phyloP scores from a whole-genome alignment of 2,113 vertebrate species.

The Vulpes ferrilata region DNA sequence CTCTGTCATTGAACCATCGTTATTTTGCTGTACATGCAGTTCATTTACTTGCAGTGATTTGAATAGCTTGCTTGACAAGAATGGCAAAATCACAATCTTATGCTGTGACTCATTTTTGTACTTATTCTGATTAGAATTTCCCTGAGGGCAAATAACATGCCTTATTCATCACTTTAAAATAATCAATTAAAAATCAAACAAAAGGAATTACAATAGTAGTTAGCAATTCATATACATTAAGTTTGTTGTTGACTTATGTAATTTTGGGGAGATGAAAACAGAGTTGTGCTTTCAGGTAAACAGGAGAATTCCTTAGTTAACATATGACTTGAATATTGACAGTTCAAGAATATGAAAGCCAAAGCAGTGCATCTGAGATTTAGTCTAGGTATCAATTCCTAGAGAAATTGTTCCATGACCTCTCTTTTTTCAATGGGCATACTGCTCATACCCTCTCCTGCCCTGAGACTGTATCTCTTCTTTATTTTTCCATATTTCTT shows the following conservation, averaged over 20 bases:
- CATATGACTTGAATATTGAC: background rate
- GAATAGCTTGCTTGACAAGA: conserved; percentile 25
- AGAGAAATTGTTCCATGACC: background rate
- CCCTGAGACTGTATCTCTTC: background rate
- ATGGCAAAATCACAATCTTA: background rate
- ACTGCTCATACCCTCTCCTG: background rate
- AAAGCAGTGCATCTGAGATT: background rate
- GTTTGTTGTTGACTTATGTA: background rate
- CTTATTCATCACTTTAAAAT: conserved; percentile 47
- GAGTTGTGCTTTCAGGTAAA: background rate
- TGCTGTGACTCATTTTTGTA: conserved; percentile 51
- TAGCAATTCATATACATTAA: conserved; percentile 35
- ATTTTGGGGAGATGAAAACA: background rate
- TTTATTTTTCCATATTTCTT: background rate
- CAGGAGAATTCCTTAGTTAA: conserved; percentile 23
- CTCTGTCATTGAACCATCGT: background rate
- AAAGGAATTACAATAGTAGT: background rate
- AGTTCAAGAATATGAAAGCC: background rate
- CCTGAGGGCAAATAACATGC: background rate
- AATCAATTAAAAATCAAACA: background rate
- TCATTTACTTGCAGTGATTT: background rate
- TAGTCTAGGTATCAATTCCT: background rate
- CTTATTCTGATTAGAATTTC: conserved; percentile 45
- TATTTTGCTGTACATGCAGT: background rate
- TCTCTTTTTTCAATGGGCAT: background rate